phyloP scores from a whole-genome alignment of 1,140 invertebrate genomes.

The Drosophila guanche region DNA sequence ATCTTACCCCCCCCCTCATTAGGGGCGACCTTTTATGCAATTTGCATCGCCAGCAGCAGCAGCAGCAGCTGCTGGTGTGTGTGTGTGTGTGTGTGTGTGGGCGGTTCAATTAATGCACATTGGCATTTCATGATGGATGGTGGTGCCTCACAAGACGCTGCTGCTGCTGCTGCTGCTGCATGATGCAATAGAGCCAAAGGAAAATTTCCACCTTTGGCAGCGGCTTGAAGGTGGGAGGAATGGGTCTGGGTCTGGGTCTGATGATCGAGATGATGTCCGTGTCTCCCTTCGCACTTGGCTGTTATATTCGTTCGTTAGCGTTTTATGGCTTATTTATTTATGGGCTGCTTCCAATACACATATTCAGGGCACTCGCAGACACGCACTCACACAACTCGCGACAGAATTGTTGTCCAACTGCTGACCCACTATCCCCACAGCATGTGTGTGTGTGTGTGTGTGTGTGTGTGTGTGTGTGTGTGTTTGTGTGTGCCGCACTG shows the following conservation, averaged over 20 bases:
- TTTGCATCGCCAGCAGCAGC: slow-evolving; percentile 12
- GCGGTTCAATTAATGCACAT: slow-evolving; percentile 30
- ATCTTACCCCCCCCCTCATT: not conserved
- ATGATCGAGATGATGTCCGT: slow-evolving; percentile 31
- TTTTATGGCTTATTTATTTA: slow-evolving; percentile 63
- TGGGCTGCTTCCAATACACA: slow-evolving; percentile 49
- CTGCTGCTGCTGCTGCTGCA: not conserved
- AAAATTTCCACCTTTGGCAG: too few relatives aligned
- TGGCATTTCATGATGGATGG: slow-evolving; percentile 44
- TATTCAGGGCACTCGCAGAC: slow-evolving; percentile 44
- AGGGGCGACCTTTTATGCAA: slow-evolving; percentile 30
- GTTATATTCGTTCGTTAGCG: slow-evolving; percentile 25
- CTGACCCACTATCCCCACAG: slow-evolving; percentile 21
- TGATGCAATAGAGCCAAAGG: slow-evolving; percentile 1
- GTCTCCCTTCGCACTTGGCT: slow-evolving; percentile 10
- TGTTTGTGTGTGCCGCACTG: slow-evolving; percentile 52
- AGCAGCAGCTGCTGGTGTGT: not conserved
- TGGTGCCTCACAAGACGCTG: too few relatives aligned
- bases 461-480: slow-evolving; percentile 18
- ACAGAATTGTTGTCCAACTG: slow-evolving; percentile 15
- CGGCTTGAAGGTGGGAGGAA: not conserved
- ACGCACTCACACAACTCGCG: slow-evolving; percentile 18
- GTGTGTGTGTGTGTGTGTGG: not conserved
- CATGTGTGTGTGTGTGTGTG: slow-evolving; percentile 16
- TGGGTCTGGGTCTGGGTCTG: not conserved